Evolutionary conservation across 2,113 vertebrate genomes (phyloP).

Genomic region (Athene cunicularia): DNA sequence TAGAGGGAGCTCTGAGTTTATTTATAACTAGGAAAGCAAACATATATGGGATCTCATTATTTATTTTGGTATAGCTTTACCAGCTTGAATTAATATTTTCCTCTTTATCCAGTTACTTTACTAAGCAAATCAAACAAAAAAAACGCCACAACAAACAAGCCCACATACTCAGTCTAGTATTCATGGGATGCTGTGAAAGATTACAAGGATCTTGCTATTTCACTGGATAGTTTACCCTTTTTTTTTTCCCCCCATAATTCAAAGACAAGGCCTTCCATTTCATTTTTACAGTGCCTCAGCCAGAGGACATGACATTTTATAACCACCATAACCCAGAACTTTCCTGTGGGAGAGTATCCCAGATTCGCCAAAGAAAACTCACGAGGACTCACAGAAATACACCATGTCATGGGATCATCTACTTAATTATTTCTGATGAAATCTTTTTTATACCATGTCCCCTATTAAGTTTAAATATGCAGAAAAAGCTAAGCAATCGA

Average conservation of each 20-base stretch:
- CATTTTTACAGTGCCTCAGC: background rate
- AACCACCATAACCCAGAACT: background rate
- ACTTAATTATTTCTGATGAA: background rate
- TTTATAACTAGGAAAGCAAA: background rate
- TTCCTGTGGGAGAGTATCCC: background rate
- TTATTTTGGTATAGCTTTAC: background rate
- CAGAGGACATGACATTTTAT: background rate
- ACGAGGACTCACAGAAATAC: background rate
- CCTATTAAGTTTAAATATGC: background rate
- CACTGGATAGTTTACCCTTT: background rate
- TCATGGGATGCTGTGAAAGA: background rate
- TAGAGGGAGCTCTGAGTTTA: conserved; percentile 45
- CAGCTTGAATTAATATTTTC: background rate
- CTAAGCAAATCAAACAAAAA: background rate
- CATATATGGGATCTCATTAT: accelerated
- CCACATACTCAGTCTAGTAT: background rate
- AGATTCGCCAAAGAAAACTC: background rate
- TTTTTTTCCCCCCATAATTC: background rate
- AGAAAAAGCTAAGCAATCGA: background rate
- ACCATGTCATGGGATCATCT: accelerated
- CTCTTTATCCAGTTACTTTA: background rate
- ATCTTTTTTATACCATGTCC: background rate
- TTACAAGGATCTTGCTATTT: background rate
- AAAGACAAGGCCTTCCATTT: background rate
- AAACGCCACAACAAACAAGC: accelerated